Evolutionary conservation across 2,113 vertebrate genomes (phyloP).

Genomic region (Pseudorasbora parva): DNA sequence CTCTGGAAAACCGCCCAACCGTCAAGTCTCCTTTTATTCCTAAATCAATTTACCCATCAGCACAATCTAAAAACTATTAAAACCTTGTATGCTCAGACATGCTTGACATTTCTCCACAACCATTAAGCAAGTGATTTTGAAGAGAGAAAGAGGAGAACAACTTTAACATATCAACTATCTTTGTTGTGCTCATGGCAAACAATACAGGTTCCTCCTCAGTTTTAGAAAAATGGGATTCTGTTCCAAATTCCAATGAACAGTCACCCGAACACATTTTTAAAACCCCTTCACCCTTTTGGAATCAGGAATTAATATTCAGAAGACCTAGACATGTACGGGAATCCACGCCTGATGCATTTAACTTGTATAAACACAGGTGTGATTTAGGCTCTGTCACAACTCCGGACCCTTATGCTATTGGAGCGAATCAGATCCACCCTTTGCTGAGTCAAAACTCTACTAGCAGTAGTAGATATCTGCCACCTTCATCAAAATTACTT

Average conservation of each 20-base stretch:
- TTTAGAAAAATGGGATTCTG: conserved; percentile 72
- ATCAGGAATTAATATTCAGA: conserved; percentile 55
- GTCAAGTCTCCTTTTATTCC: not conserved
- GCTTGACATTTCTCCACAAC: not conserved
- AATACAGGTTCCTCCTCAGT: conserved; percentile 64
- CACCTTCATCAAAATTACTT: not conserved
- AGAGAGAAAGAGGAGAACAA: not conserved
- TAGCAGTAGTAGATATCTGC: not conserved
- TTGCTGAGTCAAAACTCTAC: conserved; percentile 14
- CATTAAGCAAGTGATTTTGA: not conserved
- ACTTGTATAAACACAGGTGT: conserved; percentile 52
- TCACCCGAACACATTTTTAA: conserved; percentile 70
- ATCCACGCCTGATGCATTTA: not conserved
- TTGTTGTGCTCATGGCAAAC: conserved; percentile 31
- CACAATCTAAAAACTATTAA: not conserved
- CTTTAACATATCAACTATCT: too few relatives aligned
- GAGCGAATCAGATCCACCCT: conserved; percentile 18
- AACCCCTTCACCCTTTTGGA: conserved; percentile 71
- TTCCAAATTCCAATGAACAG: conserved; percentile 53
- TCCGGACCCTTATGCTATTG: conserved; percentile 1
- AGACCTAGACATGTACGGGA: conserved; percentile 28
- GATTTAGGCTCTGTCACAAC: conserved; percentile 56
- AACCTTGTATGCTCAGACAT: not conserved
- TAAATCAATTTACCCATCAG: not conserved
- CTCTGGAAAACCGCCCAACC: not conserved